Percentiles rank a stretch among this genome's conserved stretches.
These are phyloP conservation scores for Synchiropus splendidus DNA, from an alignment of 2,113 vertebrate genomes.

Conservation along the genomic window DNA sequence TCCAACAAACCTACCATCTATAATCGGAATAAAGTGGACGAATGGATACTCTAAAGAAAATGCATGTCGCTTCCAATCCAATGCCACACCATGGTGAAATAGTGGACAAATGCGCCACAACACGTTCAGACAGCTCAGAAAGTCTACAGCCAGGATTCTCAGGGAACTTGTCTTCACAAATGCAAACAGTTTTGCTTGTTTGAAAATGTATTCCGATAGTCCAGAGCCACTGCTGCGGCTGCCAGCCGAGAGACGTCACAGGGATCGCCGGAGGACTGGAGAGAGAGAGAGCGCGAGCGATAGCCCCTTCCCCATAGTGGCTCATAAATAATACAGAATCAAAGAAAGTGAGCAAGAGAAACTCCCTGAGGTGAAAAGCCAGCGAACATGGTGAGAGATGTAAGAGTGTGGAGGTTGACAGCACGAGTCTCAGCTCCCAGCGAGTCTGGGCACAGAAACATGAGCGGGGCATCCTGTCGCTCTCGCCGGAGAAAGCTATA, in stretches of 20 bases:
- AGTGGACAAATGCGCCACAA: too few relatives aligned
- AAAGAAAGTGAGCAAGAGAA: conserved; percentile 42
- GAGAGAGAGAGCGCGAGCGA: conserved; percentile 35
- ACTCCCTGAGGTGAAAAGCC: conserved; percentile 35
- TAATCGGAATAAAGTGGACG: too few relatives aligned
- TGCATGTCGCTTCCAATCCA: too few relatives aligned
- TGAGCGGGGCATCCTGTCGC: conserved; percentile 17
- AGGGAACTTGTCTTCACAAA: conserved; percentile 12
- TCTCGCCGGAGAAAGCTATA: conserved; percentile 34
- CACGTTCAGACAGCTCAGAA: too few relatives aligned
- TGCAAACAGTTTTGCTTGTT: conserved; percentile 25
- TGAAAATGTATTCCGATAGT: conserved; percentile 44
- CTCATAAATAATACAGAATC: conserved; percentile 55
- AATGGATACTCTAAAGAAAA: too few relatives aligned
- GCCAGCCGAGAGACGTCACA: conserved; percentile 35
- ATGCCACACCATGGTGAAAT: too few relatives aligned
- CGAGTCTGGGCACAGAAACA: conserved; percentile 18
- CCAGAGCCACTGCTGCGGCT: conserved; percentile 22
- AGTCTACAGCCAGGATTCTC: too few relatives aligned
- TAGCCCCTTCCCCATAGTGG: conserved; percentile 19
- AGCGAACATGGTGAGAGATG: conserved; percentile 28
- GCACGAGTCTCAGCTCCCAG: conserved; percentile 14
- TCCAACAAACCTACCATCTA: too few relatives aligned
- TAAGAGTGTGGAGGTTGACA: conserved; percentile 14
- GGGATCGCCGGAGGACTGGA: conserved; percentile 37